Conservation (phyloP, 2,888 invertebrate species). For the Auanema sp. region DNA sequence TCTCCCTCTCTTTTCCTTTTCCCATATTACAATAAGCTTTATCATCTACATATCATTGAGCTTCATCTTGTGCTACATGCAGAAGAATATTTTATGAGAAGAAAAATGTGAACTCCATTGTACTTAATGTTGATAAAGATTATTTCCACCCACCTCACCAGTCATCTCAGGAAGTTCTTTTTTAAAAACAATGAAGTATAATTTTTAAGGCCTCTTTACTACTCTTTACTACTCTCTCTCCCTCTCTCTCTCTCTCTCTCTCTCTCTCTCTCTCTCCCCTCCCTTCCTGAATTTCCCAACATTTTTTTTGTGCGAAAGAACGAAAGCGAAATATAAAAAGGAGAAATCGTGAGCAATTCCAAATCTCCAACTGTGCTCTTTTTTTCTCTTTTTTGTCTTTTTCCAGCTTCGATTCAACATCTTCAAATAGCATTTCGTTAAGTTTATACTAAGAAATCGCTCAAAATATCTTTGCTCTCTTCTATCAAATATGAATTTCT, state of each 20-base stretch:
- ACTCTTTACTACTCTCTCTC: constrained; percentile 6
- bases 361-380: constrained; percentile 1
- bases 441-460: not conserved
- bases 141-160: too few relatives aligned
- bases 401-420: constrained; percentile 1
- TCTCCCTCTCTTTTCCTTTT: not conserved
- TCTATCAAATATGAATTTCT: not conserved
- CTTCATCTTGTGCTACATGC: too few relatives aligned
- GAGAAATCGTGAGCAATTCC: constrained; percentile 6
- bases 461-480: not conserved
- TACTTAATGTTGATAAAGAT: too few relatives aligned
- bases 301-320: not conserved
- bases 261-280: constrained; percentile 15
- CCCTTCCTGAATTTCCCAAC: not conserved
- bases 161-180: too few relatives aligned
- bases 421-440: constrained; percentile 4
- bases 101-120: too few relatives aligned
- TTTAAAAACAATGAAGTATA: constrained; percentile 4
- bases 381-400: constrained; percentile 2
- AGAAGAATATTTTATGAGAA: too few relatives aligned
- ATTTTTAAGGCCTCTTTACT: not conserved
- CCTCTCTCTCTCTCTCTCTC: not conserved
- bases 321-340: not conserved
- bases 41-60: too few relatives aligned
- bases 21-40: too few relatives aligned